A percentile compares a stretch with the other conserved stretches of the same genome.
phyloP scores from a whole-genome alignment of 1,140 invertebrate genomes.

The Macrostomum lignano region DNA sequence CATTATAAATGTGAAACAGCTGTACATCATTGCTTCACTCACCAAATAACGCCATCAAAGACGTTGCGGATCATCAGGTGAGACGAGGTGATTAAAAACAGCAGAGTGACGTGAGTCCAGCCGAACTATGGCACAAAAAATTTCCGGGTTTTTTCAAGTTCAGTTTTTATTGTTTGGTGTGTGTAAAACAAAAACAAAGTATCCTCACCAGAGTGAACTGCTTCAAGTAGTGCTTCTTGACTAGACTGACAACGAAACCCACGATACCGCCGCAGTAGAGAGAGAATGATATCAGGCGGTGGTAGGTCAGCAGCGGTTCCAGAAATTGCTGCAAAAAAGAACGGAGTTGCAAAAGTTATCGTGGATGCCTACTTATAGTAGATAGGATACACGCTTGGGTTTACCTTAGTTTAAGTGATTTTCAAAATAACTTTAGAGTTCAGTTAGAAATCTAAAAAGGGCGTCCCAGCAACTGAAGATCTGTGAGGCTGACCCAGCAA shows the following conservation, averaged over 20 bases:
- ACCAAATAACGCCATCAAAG: constrained; percentile 72
- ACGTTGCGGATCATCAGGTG: constrained; percentile 93
- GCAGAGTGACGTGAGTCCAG: constrained; percentile 86
- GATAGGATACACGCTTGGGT: no score
- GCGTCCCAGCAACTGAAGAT: no score
- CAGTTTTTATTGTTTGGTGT: neutral
- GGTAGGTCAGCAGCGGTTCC: constrained; percentile 64
- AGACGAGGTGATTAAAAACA: constrained; percentile 85
- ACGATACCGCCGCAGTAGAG: constrained; percentile 85
- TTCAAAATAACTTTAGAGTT: no score
- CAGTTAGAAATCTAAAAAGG: no score
- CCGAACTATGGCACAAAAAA: constrained; percentile 50
- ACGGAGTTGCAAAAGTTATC: constrained; percentile 10
- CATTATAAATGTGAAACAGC: no score
- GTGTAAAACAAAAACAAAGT: neutral
- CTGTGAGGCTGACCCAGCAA: no score
- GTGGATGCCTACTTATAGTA: constrained; percentile 1
- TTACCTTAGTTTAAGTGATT: no score
- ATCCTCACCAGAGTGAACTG: constrained; percentile 57
- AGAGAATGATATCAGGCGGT: constrained; percentile 84
- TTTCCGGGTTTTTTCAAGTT: no score
- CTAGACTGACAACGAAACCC: constrained; percentile 81
- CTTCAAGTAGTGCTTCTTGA: constrained; percentile 85
- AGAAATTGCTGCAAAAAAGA: constrained; percentile 61
- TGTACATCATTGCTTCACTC: no score